Conservation (phyloP, 1,140 invertebrate genomes). For the Atopsyche davidsoni region DNA sequence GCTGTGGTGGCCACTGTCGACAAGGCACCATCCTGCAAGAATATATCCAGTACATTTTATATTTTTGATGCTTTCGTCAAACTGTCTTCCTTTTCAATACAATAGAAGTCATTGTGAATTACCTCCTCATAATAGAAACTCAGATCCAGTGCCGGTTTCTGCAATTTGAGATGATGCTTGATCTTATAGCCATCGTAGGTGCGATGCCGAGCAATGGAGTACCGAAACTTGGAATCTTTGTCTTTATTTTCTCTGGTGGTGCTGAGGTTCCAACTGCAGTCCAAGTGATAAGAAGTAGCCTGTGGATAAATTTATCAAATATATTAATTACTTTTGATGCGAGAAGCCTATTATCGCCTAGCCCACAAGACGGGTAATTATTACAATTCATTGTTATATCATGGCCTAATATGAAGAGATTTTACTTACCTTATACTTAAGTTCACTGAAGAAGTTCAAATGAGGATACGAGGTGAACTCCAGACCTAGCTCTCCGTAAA, state of each 20-base stretch:
- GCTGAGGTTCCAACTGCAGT: constrained; percentile 42
- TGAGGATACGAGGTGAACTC: constrained; percentile 69
- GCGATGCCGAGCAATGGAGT: constrained; percentile 33
- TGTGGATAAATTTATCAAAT: no score
- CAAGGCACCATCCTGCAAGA: constrained; percentile 19
- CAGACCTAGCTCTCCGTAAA: constrained; percentile 58
- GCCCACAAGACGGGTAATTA: constrained; percentile 12
- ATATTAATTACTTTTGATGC: no score
- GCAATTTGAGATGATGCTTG: constrained; percentile 35
- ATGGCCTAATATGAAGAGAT: no score
- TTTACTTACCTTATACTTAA: constrained; percentile 57
- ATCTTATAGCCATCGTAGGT: constrained; percentile 39
- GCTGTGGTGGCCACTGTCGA: constrained; percentile 13
- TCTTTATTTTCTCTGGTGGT: constrained; percentile 32
- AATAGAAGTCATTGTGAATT: constrained; percentile 16
- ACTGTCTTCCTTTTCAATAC: no score
- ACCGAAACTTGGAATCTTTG: constrained; percentile 36
- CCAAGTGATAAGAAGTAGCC: constrained; percentile 41
- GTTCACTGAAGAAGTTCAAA: constrained; percentile 63
- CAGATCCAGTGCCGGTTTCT: constrained; percentile 36
- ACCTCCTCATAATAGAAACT: constrained; percentile 41
- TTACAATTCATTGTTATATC: not conserved
- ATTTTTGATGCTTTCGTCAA: no score
- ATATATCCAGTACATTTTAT: constrained; percentile 2
- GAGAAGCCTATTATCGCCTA: no score